A percentile compares a stretch with the other conserved stretches of the same genome.
Evolutionary conservation across 1,140 invertebrate genomes (phyloP).

Genomic region (Trichonephila clavipes): DNA sequence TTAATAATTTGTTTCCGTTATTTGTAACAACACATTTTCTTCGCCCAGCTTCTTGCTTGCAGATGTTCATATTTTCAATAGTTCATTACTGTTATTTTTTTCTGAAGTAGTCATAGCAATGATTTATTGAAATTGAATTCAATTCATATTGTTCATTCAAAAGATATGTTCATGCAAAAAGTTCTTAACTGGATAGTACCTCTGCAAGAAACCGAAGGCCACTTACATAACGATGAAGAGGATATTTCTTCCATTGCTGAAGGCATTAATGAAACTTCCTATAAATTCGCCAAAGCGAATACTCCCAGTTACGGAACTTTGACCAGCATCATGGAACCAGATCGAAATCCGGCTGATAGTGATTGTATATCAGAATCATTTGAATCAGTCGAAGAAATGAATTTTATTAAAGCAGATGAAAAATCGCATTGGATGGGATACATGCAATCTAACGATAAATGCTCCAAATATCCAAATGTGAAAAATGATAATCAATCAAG

Average conservation of each 20-base stretch:
- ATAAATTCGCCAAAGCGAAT: background rate
- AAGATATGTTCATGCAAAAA: conserved; percentile 11
- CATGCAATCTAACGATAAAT: too few relatives aligned
- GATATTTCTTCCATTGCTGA: background rate
- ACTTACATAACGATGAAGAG: background rate
- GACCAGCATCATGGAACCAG: background rate
- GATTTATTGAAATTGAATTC: background rate
- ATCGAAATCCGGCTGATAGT: background rate
- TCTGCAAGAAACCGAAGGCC: background rate
- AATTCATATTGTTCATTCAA: background rate
- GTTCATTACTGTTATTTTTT: background rate
- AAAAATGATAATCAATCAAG: background rate
- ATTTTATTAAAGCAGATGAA: background rate
- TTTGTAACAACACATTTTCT: too few relatives aligned
- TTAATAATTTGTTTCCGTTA: background rate
- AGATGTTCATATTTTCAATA: too few relatives aligned
- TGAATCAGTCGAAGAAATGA: background rate
- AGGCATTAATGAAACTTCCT: background rate
- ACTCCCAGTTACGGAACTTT: background rate
- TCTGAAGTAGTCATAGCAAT: background rate
- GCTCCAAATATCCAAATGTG: background rate
- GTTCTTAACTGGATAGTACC: conserved; percentile 16
- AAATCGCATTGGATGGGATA: background rate
- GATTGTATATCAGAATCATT: background rate
- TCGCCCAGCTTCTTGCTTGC: too few relatives aligned